Evolutionary conservation across 2,797 vertebrate species (phyloP).

Genomic region (Carapus acus): DNA sequence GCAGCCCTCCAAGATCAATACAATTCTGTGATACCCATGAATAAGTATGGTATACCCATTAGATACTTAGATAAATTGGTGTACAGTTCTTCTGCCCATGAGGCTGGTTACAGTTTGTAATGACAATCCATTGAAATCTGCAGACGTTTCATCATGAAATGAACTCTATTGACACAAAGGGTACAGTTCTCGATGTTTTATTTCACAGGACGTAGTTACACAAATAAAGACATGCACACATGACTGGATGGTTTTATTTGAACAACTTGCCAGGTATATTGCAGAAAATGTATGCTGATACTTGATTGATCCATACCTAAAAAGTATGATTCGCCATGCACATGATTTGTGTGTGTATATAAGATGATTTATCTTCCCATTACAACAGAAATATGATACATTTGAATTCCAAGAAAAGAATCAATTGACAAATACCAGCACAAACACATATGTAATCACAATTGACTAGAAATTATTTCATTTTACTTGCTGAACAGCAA

Average conservation of each 20-base stretch:
- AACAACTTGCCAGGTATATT: constrained; percentile 36
- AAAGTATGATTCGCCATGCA: constrained; percentile 49
- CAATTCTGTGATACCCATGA: too few relatives aligned
- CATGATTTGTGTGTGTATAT: constrained; percentile 36
- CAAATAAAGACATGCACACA: constrained; percentile 54
- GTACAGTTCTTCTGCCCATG: too few relatives aligned
- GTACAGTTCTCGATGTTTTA: constrained; percentile 50
- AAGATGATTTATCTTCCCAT: constrained; percentile 26
- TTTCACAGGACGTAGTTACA: constrained; percentile 57
- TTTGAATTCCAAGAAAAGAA: background rate
- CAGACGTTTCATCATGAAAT: constrained; percentile 13
- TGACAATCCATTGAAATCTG: too few relatives aligned
- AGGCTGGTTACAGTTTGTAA: too few relatives aligned
- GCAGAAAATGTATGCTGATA: too few relatives aligned
- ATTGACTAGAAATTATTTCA: constrained; percentile 8
- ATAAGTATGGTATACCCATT: too few relatives aligned
- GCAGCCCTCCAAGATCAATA: too few relatives aligned
- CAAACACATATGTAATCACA: constrained; percentile 34
- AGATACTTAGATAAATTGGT: too few relatives aligned
- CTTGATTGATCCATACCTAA: too few relatives aligned
- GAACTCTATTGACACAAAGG: constrained; percentile 14
- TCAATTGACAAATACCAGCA: constrained; percentile 8
- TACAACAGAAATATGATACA: constrained; percentile 16
- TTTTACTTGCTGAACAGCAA: constrained; percentile 18
- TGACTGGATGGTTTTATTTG: constrained; percentile 22